Evolutionary conservation across 1,140 invertebrate genomes (phyloP).

Genomic region (Cyphomyrmex costatus): DNA sequence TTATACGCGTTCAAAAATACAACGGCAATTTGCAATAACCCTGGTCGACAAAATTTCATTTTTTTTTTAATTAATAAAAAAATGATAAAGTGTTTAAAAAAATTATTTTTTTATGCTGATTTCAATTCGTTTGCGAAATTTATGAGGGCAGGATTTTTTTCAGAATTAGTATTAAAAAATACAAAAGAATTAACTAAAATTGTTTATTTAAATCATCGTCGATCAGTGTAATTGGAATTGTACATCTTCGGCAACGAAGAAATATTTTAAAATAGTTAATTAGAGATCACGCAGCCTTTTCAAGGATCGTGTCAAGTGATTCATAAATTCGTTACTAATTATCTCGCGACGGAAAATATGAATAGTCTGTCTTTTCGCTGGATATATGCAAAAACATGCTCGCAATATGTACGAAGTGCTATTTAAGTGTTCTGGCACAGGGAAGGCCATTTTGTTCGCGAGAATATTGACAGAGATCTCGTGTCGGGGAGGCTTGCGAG

Average conservation of each 20-base stretch:
- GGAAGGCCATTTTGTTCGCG: conserved; percentile 56
- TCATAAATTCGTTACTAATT: conserved; percentile 40
- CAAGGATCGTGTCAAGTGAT: background rate
- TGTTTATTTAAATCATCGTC: no score
- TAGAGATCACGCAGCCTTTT: background rate
- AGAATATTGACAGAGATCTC: conserved; percentile 70
- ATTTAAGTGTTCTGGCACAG: conserved; percentile 54
- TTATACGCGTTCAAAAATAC: background rate
- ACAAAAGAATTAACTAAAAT: no score
- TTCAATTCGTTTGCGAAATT: no score
- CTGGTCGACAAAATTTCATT: no score
- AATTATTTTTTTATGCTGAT: no score
- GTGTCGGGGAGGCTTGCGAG: conserved; percentile 17
- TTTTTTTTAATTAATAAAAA: no score
- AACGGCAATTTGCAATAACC: background rate
- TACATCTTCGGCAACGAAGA: background rate
- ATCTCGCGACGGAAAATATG: conserved; percentile 11
- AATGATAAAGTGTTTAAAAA: no score
- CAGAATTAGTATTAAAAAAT: no score
- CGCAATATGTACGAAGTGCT: conserved; percentile 50
- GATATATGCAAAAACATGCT: conserved; percentile 38
- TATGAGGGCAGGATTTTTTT: no score
- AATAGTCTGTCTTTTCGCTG: background rate
- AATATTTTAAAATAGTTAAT: background rate
- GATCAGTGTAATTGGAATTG: background rate